These are phyloP conservation scores for Drosophila infuscata DNA, from an alignment of 2,888 invertebrate genomes.

Conservation along the genomic window DNA sequence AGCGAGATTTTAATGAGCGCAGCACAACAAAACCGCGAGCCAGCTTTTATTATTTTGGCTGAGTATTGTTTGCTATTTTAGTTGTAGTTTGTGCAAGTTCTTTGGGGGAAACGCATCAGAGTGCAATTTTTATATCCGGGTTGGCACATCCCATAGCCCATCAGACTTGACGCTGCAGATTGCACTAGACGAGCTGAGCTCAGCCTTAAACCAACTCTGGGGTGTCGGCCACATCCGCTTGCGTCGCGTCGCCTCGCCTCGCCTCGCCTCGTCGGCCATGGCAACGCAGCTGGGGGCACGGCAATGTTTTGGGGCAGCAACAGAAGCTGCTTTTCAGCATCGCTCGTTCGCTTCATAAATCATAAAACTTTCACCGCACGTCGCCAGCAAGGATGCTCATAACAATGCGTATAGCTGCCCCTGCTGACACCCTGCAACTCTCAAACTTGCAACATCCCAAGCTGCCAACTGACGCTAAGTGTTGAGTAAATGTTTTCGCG, in stretches of 20 bases:
- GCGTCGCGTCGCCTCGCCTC: conserved; percentile 28
- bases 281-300: conserved; percentile 1
- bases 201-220: conserved; percentile 31
- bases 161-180: conserved; percentile 36
- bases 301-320: conserved; percentile 18
- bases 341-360: conserved; percentile 72
- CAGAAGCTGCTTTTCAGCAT: conserved; percentile 58
- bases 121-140: conserved; percentile 78
- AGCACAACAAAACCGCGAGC: conserved; percentile 54
- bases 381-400: conserved; percentile 44
- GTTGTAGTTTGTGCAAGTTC: conserved; percentile 25
- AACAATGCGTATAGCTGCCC: conserved; percentile 1
- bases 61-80: conserved; percentile 63
- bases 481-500: conserved; percentile 80
- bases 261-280: conserved; percentile 28
- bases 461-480: conserved; percentile 74
- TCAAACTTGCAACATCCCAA: conserved; percentile 57
- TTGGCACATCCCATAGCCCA: conserved; percentile 37
- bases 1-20: conserved; percentile 76
- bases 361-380: conserved; percentile 79
- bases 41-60: conserved; percentile 71
- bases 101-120: conserved; percentile 66
- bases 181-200: conserved; percentile 9
- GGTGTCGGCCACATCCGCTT: conserved; percentile 63
- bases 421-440: conserved; percentile 5